phyloP scores from a whole-genome alignment of 2,797 vertebrate species.

The Myotis pilosus region DNA sequence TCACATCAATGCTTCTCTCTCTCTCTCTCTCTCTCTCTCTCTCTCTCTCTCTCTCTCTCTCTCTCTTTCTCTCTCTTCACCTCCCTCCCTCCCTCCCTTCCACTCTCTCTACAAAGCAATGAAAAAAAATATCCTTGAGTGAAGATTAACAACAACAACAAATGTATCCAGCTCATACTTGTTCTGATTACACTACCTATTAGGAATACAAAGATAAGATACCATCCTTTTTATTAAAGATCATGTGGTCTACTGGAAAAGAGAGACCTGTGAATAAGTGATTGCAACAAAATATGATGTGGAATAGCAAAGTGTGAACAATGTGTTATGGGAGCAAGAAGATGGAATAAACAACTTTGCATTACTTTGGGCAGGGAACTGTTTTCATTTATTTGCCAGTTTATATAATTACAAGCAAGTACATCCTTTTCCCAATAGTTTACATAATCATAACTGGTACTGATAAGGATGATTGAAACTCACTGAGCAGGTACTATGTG shows the following conservation, averaged over 20 bases:
- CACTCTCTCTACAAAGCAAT: too few species aligned
- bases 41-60: too few species aligned
- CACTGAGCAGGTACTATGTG: accelerated
- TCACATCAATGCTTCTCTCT: too few species aligned
- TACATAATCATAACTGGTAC: not conserved
- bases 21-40: too few species aligned
- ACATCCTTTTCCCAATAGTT: not conserved
- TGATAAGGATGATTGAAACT: not conserved
- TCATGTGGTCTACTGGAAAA: not conserved
- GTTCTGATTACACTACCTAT: not conserved
- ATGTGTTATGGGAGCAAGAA: not conserved
- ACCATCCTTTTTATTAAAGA: not conserved
- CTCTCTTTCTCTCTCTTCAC: too few species aligned
- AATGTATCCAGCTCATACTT: not conserved
- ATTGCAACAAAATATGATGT: not conserved
- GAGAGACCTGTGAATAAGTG: not conserved
- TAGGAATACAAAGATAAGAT: not conserved
- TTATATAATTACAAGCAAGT: not conserved
- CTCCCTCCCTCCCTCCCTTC: too few species aligned
- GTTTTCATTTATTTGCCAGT: not conserved
- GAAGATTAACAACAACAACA: too few species aligned
- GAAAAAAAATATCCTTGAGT: too few species aligned
- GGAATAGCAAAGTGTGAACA: not conserved
- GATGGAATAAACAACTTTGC: not conserved
- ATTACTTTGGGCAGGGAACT: not conserved